Conservation (phyloP, 1,140 invertebrate species). For the Trissolcus basalis region DNA sequence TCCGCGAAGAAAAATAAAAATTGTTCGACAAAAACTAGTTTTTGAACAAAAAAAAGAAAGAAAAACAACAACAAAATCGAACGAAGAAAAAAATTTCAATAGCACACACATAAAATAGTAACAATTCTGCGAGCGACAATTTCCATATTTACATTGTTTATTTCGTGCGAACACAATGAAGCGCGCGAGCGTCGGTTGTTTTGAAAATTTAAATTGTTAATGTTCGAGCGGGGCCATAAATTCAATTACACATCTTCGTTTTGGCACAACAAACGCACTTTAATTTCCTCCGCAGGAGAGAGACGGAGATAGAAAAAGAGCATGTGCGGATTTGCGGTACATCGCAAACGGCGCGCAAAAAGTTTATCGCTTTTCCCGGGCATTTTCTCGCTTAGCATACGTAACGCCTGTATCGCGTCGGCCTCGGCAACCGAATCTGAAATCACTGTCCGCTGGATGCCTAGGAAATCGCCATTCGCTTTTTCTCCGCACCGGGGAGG, state of each 20-base stretch:
- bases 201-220: background rate
- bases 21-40: too few species aligned
- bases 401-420: slow-evolving; percentile 25
- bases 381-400: slow-evolving; percentile 13
- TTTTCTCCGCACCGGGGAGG: slow-evolving; percentile 32
- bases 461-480: slow-evolving; percentile 34
- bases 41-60: too few species aligned
- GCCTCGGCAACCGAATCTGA: slow-evolving; percentile 37
- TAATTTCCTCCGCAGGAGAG: background rate
- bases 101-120: too few species aligned
- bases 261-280: background rate
- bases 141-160: too few species aligned
- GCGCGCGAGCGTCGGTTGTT: too few species aligned
- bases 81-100: too few species aligned
- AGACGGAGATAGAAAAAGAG: too few species aligned
- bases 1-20: too few species aligned
- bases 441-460: slow-evolving; percentile 44
- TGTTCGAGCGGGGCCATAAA: background rate
- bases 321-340: too few species aligned
- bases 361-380: slow-evolving; percentile 17
- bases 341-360: background rate
- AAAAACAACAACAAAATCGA: too few species aligned
- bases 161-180: too few species aligned
- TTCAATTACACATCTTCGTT: background rate
- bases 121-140: too few species aligned